Evolutionary conservation across 2,113 vertebrate species (phyloP).

Genomic region (Loxodonta africana): DNA sequence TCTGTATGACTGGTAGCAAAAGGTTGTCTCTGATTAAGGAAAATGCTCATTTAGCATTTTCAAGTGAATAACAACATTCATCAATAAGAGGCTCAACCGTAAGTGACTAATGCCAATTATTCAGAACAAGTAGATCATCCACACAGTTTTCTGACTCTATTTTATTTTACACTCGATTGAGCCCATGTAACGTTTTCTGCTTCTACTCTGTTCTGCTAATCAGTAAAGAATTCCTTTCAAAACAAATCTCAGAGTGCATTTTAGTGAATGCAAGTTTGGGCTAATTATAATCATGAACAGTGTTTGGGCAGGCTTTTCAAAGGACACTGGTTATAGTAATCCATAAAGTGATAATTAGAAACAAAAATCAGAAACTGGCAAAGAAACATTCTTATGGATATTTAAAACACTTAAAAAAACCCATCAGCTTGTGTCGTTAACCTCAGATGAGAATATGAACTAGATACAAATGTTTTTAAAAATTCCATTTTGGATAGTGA

Average conservation of each 20-base stretch:
- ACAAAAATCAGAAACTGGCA: background rate
- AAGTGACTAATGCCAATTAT: background rate
- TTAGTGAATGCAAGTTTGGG: background rate
- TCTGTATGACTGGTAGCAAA: background rate
- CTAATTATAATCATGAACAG: background rate
- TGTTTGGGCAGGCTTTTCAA: background rate
- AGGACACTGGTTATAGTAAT: background rate
- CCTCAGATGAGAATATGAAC: background rate
- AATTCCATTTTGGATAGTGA: background rate
- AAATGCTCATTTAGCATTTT: conserved; percentile 18
- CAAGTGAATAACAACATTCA: background rate
- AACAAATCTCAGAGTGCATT: background rate
- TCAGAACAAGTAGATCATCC: background rate
- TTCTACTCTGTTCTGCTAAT: conserved; percentile 1
- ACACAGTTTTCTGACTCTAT: background rate
- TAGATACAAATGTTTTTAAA: background rate
- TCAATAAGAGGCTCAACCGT: background rate
- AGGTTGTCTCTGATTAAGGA: conserved; percentile 4
- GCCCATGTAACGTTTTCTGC: background rate
- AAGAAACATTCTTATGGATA: background rate
- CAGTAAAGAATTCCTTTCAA: conserved; percentile 28
- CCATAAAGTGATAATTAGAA: background rate
- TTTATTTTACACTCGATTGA: background rate
- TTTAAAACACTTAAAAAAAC: background rate
- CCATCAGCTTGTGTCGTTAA: background rate